phyloP scores from a whole-genome alignment of 2,113 vertebrate genomes.

The Hydropotes inermis region DNA sequence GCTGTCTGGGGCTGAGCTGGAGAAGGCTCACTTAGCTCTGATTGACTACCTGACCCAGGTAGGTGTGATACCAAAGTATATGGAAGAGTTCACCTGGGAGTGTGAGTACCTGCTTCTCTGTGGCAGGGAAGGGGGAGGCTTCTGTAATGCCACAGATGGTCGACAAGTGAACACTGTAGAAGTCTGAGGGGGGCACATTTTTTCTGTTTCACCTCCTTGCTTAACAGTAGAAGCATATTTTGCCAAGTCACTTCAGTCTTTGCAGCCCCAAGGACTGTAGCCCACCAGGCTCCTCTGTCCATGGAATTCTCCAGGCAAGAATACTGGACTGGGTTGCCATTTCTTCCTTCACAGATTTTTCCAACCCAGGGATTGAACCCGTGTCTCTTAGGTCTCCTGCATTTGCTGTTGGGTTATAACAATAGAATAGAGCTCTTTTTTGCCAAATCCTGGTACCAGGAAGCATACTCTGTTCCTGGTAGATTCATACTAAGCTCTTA shows the following conservation, averaged over 20 bases:
- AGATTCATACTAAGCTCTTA: not conserved
- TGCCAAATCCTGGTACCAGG: not conserved
- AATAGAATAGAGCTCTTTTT: not conserved
- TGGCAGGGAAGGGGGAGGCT: not conserved
- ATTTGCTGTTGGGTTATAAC: not conserved
- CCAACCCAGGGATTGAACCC: not conserved
- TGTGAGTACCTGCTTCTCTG: not conserved
- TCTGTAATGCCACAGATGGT: not conserved
- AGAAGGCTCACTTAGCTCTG: constrained; percentile 95
- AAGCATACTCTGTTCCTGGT: not conserved
- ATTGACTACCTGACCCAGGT: constrained; percentile 99
- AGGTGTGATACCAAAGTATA: constrained; percentile 15
- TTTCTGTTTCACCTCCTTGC: not conserved
- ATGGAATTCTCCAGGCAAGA: not conserved
- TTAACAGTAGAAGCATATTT: not conserved
- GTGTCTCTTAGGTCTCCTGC: not conserved
- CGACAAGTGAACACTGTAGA: not conserved
- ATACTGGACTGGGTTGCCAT: not conserved
- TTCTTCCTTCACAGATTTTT: not conserved
- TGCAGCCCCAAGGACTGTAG: not conserved
- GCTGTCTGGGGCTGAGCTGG: constrained; percentile 93
- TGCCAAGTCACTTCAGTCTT: not conserved
- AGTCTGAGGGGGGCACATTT: not conserved
- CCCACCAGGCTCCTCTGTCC: not conserved
- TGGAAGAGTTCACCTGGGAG: not conserved